phyloP scores from a whole-genome alignment of 2,113 vertebrate genomes.

The Leucopsar rothschildi region DNA sequence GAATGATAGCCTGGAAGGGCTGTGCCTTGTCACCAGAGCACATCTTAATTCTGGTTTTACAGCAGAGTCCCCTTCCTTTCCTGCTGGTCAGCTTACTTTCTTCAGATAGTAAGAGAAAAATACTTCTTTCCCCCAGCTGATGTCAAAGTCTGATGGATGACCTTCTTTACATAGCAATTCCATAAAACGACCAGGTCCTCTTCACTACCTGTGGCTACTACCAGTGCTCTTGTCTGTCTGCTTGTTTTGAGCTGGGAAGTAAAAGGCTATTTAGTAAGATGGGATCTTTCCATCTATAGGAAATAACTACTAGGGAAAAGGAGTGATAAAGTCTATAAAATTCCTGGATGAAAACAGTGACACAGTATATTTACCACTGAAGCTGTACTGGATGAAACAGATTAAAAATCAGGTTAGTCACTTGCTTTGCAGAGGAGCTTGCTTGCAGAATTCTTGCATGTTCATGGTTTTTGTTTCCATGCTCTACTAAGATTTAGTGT shows the following conservation, averaged over 20 bases:
- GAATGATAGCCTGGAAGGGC: not conserved
- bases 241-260: not conserved
- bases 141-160: no score
- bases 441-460: not conserved
- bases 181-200: not conserved
- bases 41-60: not conserved
- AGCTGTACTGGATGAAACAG: not conserved
- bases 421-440: not conserved
- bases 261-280: not conserved
- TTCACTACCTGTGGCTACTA: not conserved
- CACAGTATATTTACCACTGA: not conserved
- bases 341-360: not conserved
- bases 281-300: not conserved
- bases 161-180: not conserved
- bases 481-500: not conserved
- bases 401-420: not conserved
- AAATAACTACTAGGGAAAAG: not conserved
- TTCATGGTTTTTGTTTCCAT: not conserved
- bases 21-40: not conserved
- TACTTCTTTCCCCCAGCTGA: not conserved
- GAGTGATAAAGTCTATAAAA: not conserved
- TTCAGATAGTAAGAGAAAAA: not conserved
- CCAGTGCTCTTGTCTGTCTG: not conserved
- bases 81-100: not conserved
- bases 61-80: not conserved